Evolutionary conservation across 2,113 vertebrate species (phyloP).

Genomic region (Sinosuthora webbiana): DNA sequence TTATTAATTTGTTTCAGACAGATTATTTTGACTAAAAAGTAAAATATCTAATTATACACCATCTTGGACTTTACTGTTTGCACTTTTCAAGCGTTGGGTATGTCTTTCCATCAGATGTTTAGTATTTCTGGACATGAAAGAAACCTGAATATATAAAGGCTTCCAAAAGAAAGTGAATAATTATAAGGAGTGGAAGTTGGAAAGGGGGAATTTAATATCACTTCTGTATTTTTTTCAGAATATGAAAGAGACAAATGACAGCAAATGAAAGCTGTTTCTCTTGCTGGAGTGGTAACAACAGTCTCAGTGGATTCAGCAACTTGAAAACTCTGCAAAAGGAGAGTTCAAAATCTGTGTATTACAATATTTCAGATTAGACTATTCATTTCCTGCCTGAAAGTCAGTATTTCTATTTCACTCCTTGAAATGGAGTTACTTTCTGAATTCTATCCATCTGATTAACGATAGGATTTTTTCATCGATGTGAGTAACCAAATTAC

Average conservation of each 20-base stretch:
- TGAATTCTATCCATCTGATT: slow-evolving; percentile 26
- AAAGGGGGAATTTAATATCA: background rate
- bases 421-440: background rate
- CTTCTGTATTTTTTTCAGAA: background rate
- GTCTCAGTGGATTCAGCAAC: background rate
- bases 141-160: background rate
- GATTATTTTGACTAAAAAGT: slow-evolving; percentile 16
- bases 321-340: background rate
- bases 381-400: background rate
- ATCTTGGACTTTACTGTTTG: background rate
- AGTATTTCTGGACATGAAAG: background rate
- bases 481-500: background rate
- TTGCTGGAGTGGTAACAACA: background rate
- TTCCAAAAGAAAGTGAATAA: background rate
- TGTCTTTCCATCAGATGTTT: background rate
- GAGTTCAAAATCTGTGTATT: background rate
- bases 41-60: background rate
- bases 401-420: background rate
- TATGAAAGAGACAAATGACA: background rate
- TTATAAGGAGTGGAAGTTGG: background rate
- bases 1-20: slow-evolving; percentile 46
- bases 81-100: background rate
- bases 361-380: background rate
- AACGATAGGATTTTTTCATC: background rate
- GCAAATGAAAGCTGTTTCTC: background rate